Base-by-base conservation (phyloP, 2,113 vertebrate species). In the Oriolus oriolus region DNA sequence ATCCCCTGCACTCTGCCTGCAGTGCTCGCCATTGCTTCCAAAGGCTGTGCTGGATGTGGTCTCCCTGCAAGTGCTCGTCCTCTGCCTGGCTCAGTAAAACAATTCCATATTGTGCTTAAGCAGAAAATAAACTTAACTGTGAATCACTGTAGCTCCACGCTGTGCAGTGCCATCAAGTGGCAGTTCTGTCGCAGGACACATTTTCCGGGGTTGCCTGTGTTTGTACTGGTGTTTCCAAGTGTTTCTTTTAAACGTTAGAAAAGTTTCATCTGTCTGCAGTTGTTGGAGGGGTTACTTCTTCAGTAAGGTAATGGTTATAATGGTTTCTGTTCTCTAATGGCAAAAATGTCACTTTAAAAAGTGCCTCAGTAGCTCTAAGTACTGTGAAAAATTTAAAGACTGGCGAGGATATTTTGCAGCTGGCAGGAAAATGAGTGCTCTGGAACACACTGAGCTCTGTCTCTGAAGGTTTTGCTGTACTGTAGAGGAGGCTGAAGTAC, bases 151-250 rank as follows among this genome's bases (percentile, higher is more conserved):
- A 63, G 88, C 94, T 83, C 18, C 10, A 3, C 79, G 91, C 96
- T 73, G 24, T 56, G 71, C 76, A 89, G 65, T 96, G 96, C 95
- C 96, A 94, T 92, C 97, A 69, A 75, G 96, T 66, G 97, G 96
- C 70, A 28, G 16, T 53, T 85, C 14, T 86, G 35, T 44, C 20
- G 2, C 47, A 84, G n/a, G 24, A 70, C 92, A 42, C 2, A 0
- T 47, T 70, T 53, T 35, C 27, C 27, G 10, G 33, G 21, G 59
- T 35, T 64, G 44, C 52, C 11, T 68, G 24, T 8, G 0, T 85
- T 57, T 50, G 2, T 10, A 2, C 16, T 21, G 24, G 12, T 30
- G 21, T 39, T 87, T 75, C 53, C 7, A 54, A 70, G 42, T 21
- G 11, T 78, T 88, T 88, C 45, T 80, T 54, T 24, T 49, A 19